A percentile compares a stretch with the other conserved stretches of the same genome.
These are phyloP conservation scores for Etheostoma spectabile DNA, from an alignment of 2,113 vertebrate genomes.

Conservation along the genomic window DNA sequence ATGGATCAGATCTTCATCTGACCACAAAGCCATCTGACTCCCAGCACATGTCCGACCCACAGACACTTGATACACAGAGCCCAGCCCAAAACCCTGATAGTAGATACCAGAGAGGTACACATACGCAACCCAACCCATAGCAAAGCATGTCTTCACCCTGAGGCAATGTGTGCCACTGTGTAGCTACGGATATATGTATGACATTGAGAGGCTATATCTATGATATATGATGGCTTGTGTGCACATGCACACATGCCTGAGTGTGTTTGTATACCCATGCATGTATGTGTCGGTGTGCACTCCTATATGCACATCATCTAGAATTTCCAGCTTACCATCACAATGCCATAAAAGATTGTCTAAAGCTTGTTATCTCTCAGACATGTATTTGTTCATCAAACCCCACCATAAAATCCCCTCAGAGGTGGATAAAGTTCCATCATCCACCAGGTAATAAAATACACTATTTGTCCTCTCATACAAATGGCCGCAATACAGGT, in stretches of 20 bases:
- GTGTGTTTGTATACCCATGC: background rate
- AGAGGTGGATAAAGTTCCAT: conserved; percentile 71
- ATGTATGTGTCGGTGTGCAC: background rate
- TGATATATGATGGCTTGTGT: conserved; percentile 10
- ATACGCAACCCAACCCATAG: conserved; percentile 29
- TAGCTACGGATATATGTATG: conserved; percentile 11
- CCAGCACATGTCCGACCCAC: conserved; percentile 59
- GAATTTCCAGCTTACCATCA: conserved; percentile 39
- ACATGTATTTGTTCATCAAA: conserved; percentile 69
- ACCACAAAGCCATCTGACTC: conserved; percentile 72
- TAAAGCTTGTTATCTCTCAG: conserved; percentile 59
- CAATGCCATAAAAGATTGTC: conserved; percentile 45
- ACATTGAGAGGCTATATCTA: conserved; percentile 21
- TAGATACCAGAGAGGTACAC: conserved; percentile 48
- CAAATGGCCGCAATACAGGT: conserved; percentile 72
- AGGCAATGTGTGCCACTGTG: conserved; percentile 14
- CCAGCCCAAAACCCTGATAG: conserved; percentile 61
- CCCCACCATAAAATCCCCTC: conserved; percentile 51
- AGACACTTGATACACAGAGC: conserved; percentile 66
- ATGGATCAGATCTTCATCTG: conserved; percentile 66
- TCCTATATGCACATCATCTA: conserved; percentile 2
- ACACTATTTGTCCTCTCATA: conserved; percentile 70
- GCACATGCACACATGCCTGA: background rate
- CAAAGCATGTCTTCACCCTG: conserved; percentile 19
- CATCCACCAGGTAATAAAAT: conserved; percentile 72